Evolutionary conservation across 2,888 invertebrate species (phyloP).

Genomic region (Melieria omissa): DNA sequence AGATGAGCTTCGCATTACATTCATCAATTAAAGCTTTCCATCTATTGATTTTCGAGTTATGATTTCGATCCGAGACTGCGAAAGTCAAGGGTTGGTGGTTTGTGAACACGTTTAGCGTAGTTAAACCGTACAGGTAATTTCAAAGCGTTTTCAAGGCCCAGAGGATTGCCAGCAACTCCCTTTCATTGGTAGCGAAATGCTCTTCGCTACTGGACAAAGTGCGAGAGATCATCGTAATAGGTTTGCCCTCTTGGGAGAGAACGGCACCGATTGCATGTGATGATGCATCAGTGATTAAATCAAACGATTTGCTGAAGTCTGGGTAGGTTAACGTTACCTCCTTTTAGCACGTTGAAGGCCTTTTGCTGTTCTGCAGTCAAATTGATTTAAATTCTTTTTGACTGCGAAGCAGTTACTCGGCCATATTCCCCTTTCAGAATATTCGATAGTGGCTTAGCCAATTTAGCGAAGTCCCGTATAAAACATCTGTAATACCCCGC

Average conservation of each 20-base stretch:
- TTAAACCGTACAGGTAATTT: constrained; percentile 10
- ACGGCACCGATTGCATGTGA: not conserved
- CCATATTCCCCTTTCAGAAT: constrained; percentile 9
- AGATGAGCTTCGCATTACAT: too few relatives aligned
- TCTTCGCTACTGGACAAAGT: constrained; percentile 10
- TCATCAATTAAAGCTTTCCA: too few relatives aligned
- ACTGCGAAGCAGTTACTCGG: constrained; percentile 9
- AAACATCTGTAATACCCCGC: constrained; percentile 9
- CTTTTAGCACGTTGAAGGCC: constrained; percentile 6
- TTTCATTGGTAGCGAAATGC: constrained; percentile 9
- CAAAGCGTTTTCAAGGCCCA: constrained; percentile 10
- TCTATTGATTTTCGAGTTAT: too few relatives aligned
- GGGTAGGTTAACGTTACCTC: constrained; percentile 5
- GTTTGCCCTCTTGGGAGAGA: constrained; percentile 5
- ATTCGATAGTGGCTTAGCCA: constrained; percentile 9
- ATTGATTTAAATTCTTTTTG: constrained; percentile 19
- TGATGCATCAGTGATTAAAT: constrained; percentile 9
- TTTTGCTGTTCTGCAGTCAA: constrained; percentile 16
- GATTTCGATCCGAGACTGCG: too few relatives aligned
- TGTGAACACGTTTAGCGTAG: not conserved
- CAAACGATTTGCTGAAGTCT: not conserved
- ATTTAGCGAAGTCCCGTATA: constrained; percentile 6
- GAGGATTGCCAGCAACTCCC: constrained; percentile 1
- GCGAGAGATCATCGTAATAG: constrained; percentile 6
- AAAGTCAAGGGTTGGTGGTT: too few relatives aligned